Evolutionary conservation across 2,888 invertebrate genomes (phyloP).

Genomic region (Crocallis elinguaria): DNA sequence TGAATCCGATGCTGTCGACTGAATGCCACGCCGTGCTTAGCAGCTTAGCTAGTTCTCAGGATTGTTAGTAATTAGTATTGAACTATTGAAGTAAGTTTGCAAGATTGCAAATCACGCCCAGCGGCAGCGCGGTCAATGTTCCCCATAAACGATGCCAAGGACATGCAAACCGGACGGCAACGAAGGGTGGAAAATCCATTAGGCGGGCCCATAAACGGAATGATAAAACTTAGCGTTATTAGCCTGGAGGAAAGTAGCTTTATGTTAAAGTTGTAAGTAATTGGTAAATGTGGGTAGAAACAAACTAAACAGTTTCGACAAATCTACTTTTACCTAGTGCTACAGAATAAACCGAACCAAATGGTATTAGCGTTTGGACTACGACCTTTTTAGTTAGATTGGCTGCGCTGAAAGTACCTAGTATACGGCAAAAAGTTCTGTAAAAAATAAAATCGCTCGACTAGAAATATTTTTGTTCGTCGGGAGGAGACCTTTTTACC

Average conservation of each 20-base stretch:
- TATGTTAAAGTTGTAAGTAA: not conserved
- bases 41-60: not conserved
- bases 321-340: too few species aligned
- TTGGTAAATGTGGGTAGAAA: slow-evolving; percentile 1
- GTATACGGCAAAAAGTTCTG: too few species aligned
- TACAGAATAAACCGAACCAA: too few species aligned
- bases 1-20: too few species aligned
- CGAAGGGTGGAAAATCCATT: slow-evolving; percentile 38
- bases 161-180: slow-evolving; percentile 19
- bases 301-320: not conserved
- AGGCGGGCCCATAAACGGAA: slow-evolving; percentile 9
- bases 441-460: not conserved
- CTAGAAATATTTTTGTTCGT: not conserved
- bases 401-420: too few species aligned
- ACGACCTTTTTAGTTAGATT: too few species aligned
- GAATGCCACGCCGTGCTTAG: too few species aligned
- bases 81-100: not conserved
- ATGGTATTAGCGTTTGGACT: too few species aligned
- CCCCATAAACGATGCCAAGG: slow-evolving; percentile 44
- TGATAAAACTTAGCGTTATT: slow-evolving; percentile 6
- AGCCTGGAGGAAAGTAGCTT: not conserved
- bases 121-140: slow-evolving; percentile 29
- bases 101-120: slow-evolving; percentile 31
- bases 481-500: slow-evolving; percentile 5
- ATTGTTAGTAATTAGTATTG: too few species aligned